Conservation (phyloP, 1,140 invertebrate genomes). For the Laupala kohalensis region DNA sequence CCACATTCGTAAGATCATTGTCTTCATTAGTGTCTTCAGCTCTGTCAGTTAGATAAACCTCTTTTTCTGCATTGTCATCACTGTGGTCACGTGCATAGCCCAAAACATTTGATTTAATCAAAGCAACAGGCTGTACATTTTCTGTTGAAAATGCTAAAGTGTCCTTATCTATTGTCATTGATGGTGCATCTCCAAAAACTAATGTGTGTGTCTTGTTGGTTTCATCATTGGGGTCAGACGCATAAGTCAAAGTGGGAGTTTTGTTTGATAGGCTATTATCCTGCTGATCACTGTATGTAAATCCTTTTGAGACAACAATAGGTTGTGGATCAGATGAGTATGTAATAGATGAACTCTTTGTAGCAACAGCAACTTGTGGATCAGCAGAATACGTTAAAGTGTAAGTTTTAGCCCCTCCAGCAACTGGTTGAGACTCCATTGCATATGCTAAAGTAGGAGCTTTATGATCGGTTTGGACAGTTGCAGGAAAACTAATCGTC, state of each 20-base stretch:
- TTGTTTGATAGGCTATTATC: background rate
- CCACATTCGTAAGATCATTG: background rate
- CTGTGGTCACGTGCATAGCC: background rate
- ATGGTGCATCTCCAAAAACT: background rate
- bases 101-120: background rate
- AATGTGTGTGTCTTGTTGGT: background rate
- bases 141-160: background rate
- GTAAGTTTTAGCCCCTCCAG: background rate
- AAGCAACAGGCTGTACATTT: background rate
- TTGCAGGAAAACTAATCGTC: background rate
- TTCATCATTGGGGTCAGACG: background rate
- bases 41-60: background rate
- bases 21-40: background rate
- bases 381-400: conserved; percentile 2
- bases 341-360: background rate
- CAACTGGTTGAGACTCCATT: background rate
- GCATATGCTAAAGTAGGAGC: background rate
- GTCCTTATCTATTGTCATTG: background rate
- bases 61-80: background rate
- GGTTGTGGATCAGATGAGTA: conserved; percentile 4
- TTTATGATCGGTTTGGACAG: background rate
- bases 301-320: background rate
- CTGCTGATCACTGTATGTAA: background rate
- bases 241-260: background rate
- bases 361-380: background rate